Conservation (phyloP, 2,888 invertebrate species). For the Muschampia plurimacula region DNA sequence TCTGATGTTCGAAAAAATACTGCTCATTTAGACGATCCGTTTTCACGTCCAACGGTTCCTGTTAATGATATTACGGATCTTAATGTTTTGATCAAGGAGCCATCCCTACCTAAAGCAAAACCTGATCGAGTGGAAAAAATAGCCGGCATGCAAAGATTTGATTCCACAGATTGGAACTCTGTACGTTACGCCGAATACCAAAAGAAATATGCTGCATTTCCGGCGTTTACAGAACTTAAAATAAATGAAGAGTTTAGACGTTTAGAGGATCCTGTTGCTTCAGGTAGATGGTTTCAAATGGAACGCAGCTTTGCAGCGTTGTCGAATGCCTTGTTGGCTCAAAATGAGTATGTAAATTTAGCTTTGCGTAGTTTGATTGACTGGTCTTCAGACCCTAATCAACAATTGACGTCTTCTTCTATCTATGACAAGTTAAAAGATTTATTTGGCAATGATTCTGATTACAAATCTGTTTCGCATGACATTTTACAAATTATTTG, state of each 20-base stretch:
- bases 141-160: slow-evolving; percentile 16
- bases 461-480: slow-evolving; percentile 37
- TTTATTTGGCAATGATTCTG: slow-evolving; percentile 36
- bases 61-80: neutral
- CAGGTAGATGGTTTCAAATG: slow-evolving; percentile 34
- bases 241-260: slow-evolving; percentile 30
- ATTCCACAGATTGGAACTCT: slow-evolving; percentile 40
- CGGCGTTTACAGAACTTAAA: slow-evolving; percentile 42
- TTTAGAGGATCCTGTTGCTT: slow-evolving; percentile 27
- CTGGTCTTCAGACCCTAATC: slow-evolving; percentile 28
- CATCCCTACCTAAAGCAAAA: neutral
- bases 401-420: slow-evolving; percentile 26
- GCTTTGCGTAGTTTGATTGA: neutral
- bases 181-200: slow-evolving; percentile 39
- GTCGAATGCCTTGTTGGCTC: slow-evolving; percentile 41
- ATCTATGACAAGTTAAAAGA: slow-evolving; percentile 40
- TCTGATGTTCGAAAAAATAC: no score
- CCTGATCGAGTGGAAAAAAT: neutral
- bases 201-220: slow-evolving; percentile 42
- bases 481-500: slow-evolving; percentile 37
- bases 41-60: neutral
- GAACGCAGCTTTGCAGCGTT: slow-evolving; percentile 43
- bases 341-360: slow-evolving; percentile 39
- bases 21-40: no score
- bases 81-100: neutral